Evolutionary conservation across 1,140 invertebrate genomes (phyloP).

Genomic region (Sweltsa coloradensis): DNA sequence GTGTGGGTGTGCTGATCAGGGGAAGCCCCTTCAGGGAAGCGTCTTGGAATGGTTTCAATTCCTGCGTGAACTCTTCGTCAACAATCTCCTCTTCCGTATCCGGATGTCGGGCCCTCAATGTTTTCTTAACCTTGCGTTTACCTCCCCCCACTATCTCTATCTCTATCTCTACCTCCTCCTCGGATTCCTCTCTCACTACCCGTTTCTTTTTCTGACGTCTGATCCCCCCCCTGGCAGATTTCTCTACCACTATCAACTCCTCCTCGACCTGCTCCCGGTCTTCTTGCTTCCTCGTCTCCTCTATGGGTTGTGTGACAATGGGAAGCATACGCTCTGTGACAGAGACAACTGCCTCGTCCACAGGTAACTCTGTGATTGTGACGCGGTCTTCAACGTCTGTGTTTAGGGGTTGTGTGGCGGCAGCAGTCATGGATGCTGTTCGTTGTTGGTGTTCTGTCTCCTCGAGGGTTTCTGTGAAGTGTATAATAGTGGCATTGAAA

Average conservation of each 20-base stretch:
- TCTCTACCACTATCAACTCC: constrained; percentile 29
- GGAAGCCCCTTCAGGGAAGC: constrained; percentile 19
- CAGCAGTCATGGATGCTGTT: constrained; percentile 22
- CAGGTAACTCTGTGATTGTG: constrained; percentile 27
- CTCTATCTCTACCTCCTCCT: constrained; percentile 25
- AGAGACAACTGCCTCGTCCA: constrained; percentile 15
- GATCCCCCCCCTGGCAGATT: constrained; percentile 23
- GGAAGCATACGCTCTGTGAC: constrained; percentile 13
- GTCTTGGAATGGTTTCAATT: constrained; percentile 15
- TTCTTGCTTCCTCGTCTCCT: constrained; percentile 20
- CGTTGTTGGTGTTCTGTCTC: constrained; percentile 21
- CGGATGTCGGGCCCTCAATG: constrained; percentile 22
- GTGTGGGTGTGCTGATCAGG: constrained; percentile 16
- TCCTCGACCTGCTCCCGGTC: constrained; percentile 23
- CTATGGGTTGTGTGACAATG: constrained; percentile 19
- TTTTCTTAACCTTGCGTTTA: constrained; percentile 23
- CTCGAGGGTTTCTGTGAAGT: constrained; percentile 36
- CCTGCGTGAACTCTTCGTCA: constrained; percentile 25
- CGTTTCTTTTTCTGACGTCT: constrained; percentile 18
- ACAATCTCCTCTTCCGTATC: constrained; percentile 26
- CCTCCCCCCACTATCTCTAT: constrained; percentile 15
- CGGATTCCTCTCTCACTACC: constrained; percentile 18
- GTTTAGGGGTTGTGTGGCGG: constrained; percentile 16
- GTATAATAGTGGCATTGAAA: too few relatives aligned
- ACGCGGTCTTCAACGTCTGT: constrained; percentile 21